Percentiles rank a stretch among this genome's conserved stretches.
phyloP scores from a whole-genome alignment of 2,113 vertebrate species.

The Triplophysa tibetana region DNA sequence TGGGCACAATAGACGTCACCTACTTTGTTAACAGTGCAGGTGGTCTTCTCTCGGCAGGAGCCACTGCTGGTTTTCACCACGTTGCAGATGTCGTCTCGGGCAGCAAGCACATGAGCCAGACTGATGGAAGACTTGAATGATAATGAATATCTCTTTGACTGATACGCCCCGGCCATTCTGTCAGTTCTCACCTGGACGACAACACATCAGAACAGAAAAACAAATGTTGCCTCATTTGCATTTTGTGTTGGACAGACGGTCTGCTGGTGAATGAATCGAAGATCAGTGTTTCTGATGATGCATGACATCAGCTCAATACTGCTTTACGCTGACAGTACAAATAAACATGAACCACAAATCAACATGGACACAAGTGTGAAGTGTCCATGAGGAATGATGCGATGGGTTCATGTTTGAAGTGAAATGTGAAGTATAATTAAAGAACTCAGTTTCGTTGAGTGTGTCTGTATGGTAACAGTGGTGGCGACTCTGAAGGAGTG shows the following conservation, averaged over 20 bases:
- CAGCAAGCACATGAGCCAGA: conserved; percentile 84
- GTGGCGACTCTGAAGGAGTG: no score
- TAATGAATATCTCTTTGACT: conserved; percentile 85
- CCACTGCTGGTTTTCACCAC: conserved; percentile 93
- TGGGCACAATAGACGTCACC: not conserved
- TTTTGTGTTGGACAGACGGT: no score
- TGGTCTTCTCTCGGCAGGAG: conserved; percentile 80
- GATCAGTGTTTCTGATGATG: no score
- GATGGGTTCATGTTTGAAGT: not conserved
- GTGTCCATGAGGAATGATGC: not conserved
- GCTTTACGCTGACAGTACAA: no score
- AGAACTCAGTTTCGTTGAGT: no score
- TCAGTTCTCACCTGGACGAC: conserved; percentile 80
- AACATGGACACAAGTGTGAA: not conserved
- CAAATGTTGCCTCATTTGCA: no score
- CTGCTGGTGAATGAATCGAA: no score
- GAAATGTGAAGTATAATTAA: no score
- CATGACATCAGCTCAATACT: no score
- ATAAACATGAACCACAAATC: no score
- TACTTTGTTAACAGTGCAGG: conserved; percentile 93
- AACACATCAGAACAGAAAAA: not conserved
- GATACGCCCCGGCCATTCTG: conserved; percentile 90
- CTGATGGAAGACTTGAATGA: conserved; percentile 77
- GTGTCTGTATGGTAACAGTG: no score
- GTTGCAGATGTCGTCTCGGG: conserved; percentile 89